These are phyloP conservation scores for Drosophila seguyi DNA, from an alignment of 1,140 invertebrate genomes.

Conservation along the genomic window DNA sequence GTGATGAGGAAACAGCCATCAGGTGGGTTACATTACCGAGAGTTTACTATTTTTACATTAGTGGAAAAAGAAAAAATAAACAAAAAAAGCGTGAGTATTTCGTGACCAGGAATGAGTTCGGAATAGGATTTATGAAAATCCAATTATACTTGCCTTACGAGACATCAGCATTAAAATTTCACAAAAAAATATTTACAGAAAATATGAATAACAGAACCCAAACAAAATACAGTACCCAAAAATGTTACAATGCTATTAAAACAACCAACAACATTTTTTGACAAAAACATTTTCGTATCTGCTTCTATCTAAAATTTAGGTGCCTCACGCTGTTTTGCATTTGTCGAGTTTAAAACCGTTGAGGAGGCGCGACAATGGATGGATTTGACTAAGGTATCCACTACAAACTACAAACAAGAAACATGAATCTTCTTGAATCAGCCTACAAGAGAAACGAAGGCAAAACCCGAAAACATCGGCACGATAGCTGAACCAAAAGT, in stretches of 20 bases:
- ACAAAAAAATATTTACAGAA: conserved; percentile 9
- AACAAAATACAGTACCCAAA: conserved; percentile 43
- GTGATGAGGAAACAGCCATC: conserved; percentile 94
- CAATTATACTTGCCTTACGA: conserved; percentile 42
- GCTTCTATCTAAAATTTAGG: conserved; percentile 89
- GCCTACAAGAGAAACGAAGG: conserved; percentile 10
- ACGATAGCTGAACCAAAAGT: neutral
- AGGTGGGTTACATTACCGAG: conserved; percentile 87
- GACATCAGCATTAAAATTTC: conserved; percentile 31
- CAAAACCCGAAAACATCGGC: conserved; percentile 3
- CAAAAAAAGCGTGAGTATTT: conserved; percentile 36
- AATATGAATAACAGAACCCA: conserved; percentile 7
- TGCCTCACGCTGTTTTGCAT: conserved; percentile 95
- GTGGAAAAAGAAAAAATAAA: neutral
- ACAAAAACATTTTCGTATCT: conserved; percentile 85
- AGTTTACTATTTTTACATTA: conserved; percentile 1
- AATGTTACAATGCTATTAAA: conserved; percentile 69
- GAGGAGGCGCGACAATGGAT: conserved; percentile 96
- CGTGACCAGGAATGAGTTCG: conserved; percentile 34
- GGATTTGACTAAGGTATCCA: conserved; percentile 95
- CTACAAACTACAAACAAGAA: conserved; percentile 58
- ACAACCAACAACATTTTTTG: conserved; percentile 78
- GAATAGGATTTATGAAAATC: conserved; percentile 13
- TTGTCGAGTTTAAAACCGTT: conserved; percentile 97
- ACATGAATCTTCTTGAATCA: conserved; percentile 18